Conservation (phyloP, 2,113 vertebrate genomes). For the Upupa epops region DNA sequence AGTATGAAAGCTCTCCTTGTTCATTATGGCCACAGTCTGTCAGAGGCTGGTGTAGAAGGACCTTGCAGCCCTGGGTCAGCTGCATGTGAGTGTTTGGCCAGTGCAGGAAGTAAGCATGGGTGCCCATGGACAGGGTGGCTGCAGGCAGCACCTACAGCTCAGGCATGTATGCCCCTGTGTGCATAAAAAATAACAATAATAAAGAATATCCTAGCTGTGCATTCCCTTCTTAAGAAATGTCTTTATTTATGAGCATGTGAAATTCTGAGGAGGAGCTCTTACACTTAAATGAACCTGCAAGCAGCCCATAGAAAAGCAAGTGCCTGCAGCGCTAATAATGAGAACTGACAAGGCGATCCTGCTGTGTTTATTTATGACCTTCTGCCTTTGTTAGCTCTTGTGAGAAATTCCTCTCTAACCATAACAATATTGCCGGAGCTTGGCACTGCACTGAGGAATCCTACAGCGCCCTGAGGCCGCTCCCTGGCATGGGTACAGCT, state of each 20-base stretch:
- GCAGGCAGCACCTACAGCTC: background rate
- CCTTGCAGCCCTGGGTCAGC: background rate
- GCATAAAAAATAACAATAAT: background rate
- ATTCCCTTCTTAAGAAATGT: constrained; percentile 61
- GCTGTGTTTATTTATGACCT: constrained; percentile 87
- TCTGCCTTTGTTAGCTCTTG: constrained; percentile 85
- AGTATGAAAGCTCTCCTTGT: constrained; percentile 39
- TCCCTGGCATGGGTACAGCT: constrained; percentile 72
- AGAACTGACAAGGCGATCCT: constrained; percentile 81
- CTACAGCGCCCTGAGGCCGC: constrained; percentile 69
- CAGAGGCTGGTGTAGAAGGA: background rate
- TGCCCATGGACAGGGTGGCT: accelerated
- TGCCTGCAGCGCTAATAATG: constrained; percentile 81
- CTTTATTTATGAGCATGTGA: constrained; percentile 73
- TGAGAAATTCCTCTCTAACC: constrained; percentile 82
- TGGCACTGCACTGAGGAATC: constrained; percentile 77
- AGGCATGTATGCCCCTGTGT: background rate
- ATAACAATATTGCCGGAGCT: constrained; percentile 76
- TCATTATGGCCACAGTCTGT: background rate
- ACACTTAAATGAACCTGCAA: constrained; percentile 79
- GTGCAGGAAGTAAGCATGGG: background rate
- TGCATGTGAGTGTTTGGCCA: background rate
- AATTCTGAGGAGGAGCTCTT: constrained; percentile 73
- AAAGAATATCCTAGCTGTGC: constrained; percentile 16
- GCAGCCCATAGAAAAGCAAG: constrained; percentile 76